Base-by-base conservation (phyloP, 2,113 vertebrate genomes). In the Eira barbara region DNA sequence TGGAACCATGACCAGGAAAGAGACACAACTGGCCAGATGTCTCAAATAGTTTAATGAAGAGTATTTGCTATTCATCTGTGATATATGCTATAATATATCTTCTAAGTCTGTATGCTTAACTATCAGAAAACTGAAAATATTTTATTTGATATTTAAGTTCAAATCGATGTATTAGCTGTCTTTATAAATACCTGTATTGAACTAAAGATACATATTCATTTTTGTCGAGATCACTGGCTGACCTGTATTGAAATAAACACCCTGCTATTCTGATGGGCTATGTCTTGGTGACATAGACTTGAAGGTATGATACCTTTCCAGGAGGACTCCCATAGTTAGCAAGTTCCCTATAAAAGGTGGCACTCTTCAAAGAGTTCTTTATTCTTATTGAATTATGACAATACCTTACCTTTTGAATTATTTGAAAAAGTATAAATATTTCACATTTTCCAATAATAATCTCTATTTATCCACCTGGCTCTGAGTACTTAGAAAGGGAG, bases 91-190 rank as follows among this genome's bases (percentile, higher is more conserved):
- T 55, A 36, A 11, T 45, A 36, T 4, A 42, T 23, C 80, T 21
- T 91, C 31, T 31, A 67, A 63, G 42, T 36, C 52, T 76, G 12
- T 9, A 57, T 45, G 42, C 1, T 65, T 85, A 59, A 39, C 34
- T 69, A 2, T 29, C 83, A 81, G 20, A 74, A 31, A 81, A 74
- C 20, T 47, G 23, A 84, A 95, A 57, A 91, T 39, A 27, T 36
- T 78, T 91, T 39, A 52, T 42, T 95, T 91, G 63, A 49, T 25
- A 95, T 82, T 78, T 59, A 49, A 59, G 29, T 69, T 82, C 69
- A 87, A 65, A 47, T 78, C 0, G 8, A 61, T 42, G 13, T 47
- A 55, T 45, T 8, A 42, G 5, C 42, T 82, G 20, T 57, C 52
- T 39, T 93, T 57, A 76, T 36, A 76, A 82, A 67, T 25, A 42